Percentiles rank a stretch among this genome's conserved stretches.
phyloP scores from a whole-genome alignment of 2,888 invertebrate species.

The Plagiodera versicolora region DNA sequence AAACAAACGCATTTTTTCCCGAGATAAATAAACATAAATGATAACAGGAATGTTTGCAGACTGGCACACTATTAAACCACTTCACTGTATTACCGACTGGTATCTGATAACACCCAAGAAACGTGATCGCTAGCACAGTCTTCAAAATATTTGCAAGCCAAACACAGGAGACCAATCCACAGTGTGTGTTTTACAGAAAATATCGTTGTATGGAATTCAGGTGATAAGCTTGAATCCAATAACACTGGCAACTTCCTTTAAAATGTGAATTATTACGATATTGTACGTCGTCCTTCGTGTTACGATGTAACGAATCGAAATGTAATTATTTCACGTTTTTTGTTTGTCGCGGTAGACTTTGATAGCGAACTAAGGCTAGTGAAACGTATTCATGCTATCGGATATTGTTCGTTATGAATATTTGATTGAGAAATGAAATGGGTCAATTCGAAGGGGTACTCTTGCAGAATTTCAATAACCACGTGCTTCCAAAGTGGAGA shows the following conservation, averaged over 20 bases:
- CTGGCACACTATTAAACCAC: not conserved
- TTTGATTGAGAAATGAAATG: conserved; percentile 3
- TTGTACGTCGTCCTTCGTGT: conserved; percentile 19
- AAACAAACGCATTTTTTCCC: not conserved
- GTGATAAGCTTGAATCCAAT: conserved; percentile 24
- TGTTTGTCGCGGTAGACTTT: conserved; percentile 9
- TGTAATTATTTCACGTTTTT: conserved; percentile 20
- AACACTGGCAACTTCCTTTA: conserved; percentile 23
- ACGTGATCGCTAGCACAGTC: conserved; percentile 7
- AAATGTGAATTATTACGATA: conserved; percentile 16
- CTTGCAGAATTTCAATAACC: conserved; percentile 10
- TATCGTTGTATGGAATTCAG: conserved; percentile 6
- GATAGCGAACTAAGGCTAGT: conserved; percentile 11
- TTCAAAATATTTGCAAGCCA: conserved; percentile 22
- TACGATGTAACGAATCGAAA: not conserved
- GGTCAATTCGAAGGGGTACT: conserved; percentile 9
- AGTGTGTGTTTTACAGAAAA: conserved; percentile 15
- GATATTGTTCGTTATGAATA: not conserved
- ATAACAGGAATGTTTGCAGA: not conserved
- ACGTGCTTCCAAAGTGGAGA: no score
- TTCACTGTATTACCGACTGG: not conserved
- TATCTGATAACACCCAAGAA: not conserved
- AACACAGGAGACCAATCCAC: conserved; percentile 7
- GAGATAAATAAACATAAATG: not conserved
- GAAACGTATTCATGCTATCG: not conserved